phyloP scores from a whole-genome alignment of 2,797 vertebrate species.

The Enteromius paludinosus region DNA sequence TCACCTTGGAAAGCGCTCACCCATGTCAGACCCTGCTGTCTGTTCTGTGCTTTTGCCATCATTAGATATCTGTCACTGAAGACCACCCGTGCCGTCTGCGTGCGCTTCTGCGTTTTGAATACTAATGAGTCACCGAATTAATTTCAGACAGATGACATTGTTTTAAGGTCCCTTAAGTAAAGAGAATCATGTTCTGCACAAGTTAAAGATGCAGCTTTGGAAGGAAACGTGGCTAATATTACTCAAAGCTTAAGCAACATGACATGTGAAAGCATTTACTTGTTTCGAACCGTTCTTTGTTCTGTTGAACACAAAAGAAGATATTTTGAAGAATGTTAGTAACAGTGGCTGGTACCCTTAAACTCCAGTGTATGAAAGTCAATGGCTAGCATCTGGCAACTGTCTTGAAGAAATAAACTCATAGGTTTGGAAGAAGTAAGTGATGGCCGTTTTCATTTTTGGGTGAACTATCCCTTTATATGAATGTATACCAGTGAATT shows the following conservation, averaged over 20 bases:
- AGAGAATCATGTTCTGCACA: neutral
- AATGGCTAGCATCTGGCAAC: neutral
- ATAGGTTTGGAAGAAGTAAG: too few species aligned
- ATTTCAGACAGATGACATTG: neutral
- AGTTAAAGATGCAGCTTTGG: neutral
- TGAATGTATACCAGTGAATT: too few species aligned
- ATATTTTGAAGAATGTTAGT: neutral
- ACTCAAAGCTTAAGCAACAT: too few species aligned
- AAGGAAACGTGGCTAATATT: neutral
- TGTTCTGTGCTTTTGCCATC: constrained; percentile 22
- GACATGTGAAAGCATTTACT: neutral
- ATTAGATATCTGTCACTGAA: neutral
- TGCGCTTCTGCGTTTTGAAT: neutral
- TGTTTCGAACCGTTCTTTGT: neutral
- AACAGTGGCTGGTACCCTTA: neutral
- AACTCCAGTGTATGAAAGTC: neutral
- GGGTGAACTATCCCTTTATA: too few species aligned
- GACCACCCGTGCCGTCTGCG: neutral
- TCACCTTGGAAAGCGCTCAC: constrained; percentile 5
- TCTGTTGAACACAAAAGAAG: neutral
- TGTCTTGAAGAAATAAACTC: too few species aligned
- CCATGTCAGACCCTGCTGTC: neutral
- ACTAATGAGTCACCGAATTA: neutral
- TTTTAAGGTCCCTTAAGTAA: neutral
- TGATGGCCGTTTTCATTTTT: neutral